Base-by-base conservation (phyloP, 1,140 invertebrate species). In the Drosophila baimaii region DNA sequence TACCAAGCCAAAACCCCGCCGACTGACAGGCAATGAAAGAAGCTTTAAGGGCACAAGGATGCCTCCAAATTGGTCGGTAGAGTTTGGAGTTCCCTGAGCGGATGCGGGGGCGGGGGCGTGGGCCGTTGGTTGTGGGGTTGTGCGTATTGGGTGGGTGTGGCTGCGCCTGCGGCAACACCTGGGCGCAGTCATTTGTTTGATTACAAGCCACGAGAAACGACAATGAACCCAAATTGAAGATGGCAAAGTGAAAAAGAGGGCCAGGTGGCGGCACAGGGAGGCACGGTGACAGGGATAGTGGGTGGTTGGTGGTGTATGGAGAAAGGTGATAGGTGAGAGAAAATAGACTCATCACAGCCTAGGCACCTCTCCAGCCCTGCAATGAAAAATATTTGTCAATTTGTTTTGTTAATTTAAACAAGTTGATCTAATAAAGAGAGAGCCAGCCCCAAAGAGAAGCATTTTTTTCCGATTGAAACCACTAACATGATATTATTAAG, bases 121-220 rank as follows among this genome's bases (percentile, higher is more conserved):
- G 9, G 13, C 2, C 12, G 6, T 9, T 21, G 17, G 49, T 21
- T 15, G 31, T 8, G 12, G 13, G 23, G n/a, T n/a, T 13, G 37
- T 17, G 25, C 2, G 44, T 31, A 8, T 49, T 46, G 41, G 39
- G 35, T 65, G 35, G 65, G 37, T 73, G 43, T 33, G 56, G 13
- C 19, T 5, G 39, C 81, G 49, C 75, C 72, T 46, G 23, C 17
- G 61, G 73, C 63, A 70, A 72, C 82, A 86, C 82, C 82, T 86
- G 82, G 62, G 75, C 63, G 63, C 82, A 88, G 62, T 86, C 83
- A 88, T 86, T 86, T 88, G 77, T 86, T 86, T 86, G 82, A 86
- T 88, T 86, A 86, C 83, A 86, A 75, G 65, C 71, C 76, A 76
- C 31, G 44, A 65, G 44, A 81, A 74, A 75, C 73, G 66, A 81